These are phyloP conservation scores for Calosoma granatense DNA, from an alignment of 1,140 invertebrate species.

Conservation along the genomic window DNA sequence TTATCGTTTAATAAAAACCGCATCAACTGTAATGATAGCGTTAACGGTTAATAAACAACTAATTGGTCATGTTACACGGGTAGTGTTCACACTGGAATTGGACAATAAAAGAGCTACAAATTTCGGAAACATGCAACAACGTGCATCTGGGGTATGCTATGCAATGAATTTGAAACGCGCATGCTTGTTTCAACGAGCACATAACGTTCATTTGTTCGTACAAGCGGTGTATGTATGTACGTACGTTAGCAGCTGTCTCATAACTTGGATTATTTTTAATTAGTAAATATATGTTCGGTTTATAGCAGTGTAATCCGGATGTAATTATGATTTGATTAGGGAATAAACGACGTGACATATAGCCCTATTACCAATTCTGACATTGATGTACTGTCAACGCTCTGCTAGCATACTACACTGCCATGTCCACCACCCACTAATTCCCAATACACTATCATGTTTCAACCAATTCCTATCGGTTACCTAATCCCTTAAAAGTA, in stretches of 20 bases:
- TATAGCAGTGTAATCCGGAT: not conserved
- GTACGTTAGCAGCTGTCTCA: no score
- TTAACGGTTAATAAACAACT: conserved; percentile 9
- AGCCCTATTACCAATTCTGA: not conserved
- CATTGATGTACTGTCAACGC: not conserved
- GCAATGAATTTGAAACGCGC: no score
- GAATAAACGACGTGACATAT: not conserved
- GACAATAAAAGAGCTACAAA: conserved; percentile 6
- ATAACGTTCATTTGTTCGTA: no score
- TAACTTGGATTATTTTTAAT: no score
- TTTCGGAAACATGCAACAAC: not conserved
- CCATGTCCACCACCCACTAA: not conserved
- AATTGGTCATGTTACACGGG: not conserved
- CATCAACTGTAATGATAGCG: conserved; percentile 5
- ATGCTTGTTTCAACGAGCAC: no score
- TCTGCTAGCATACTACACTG: not conserved
- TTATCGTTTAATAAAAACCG: conserved; percentile 7
- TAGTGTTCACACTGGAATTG: not conserved
- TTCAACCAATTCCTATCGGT: not conserved
- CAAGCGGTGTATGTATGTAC: no score
- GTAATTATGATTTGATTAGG: not conserved
- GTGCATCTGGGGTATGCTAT: not conserved
- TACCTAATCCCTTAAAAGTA: not conserved
- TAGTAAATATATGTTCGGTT: not conserved
- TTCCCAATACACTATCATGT: not conserved